Evolutionary conservation across 2,797 vertebrate genomes (phyloP), one percentile per base, ranked within the genome.

Genomic region (Adrianichthys oophorus): DNA sequence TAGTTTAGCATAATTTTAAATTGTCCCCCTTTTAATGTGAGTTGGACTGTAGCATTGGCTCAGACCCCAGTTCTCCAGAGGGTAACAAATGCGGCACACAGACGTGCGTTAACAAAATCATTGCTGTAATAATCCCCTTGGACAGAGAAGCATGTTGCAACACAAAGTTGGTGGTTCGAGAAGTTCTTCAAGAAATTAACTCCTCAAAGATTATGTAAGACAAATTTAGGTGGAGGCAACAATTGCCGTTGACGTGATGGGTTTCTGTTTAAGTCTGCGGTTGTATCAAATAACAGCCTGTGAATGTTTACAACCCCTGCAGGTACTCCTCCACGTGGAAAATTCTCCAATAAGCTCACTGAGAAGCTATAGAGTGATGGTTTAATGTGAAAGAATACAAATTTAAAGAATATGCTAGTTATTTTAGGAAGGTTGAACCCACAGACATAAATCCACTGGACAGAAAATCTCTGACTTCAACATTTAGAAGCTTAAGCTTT

Each of bases 1-100:
- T 82, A 76, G 84, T 86, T 85, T 90, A 81, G 63, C 72, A 12
- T 52, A 70, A 73, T 62, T 48, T 56, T 75, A 86, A 79, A 67
- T 44, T 70, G 70, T 71, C 76, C 72, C 61, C 47, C 60, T 50
- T 68, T 53, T 74, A 74, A 44, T 62, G 49, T 24, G 37, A 26
- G 32, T 51, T n/a, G 1, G 16, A 42, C 29, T 51, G 1, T 26
- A 41, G 41, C 56, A 19, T 67, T 53, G n/a, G 43, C 48, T 46
- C 49, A 26, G 55, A 59, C 41, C 56, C 48, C 21, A 41, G 24
- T 16, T 48, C 32, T 32, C 32, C 32, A 32, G 32, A 32, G 32
- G 32, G 10, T 32, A 12, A 32, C 32, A 32, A 17, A 62, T 42
- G 21, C 23, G 57, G 51, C 53, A 16, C 15, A 3, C 62, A 15